phyloP scores from a whole-genome alignment of 2,888 invertebrate species.

The Acrobasis consociella region DNA sequence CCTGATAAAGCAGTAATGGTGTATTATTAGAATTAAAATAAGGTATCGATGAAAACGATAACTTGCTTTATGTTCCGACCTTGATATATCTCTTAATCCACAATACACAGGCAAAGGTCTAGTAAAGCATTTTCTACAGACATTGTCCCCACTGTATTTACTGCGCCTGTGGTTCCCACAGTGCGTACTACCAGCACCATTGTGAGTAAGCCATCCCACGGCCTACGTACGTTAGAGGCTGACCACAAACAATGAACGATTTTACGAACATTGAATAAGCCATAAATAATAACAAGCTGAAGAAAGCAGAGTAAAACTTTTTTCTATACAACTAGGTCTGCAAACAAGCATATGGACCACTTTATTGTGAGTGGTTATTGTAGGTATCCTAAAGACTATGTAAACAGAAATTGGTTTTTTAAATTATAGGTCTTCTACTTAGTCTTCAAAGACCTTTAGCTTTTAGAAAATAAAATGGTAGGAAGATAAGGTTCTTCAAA shows the following conservation, averaged over 20 bases:
- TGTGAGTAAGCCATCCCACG: not conserved
- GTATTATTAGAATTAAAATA: not conserved
- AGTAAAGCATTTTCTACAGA: not conserved
- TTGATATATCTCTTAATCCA: not conserved
- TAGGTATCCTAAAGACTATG: too few species aligned
- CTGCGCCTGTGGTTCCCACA: not conserved
- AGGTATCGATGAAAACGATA: too few species aligned
- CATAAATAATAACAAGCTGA: constrained; percentile 1
- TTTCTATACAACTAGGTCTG: too few species aligned
- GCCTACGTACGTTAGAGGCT: constrained; percentile 8
- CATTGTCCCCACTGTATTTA: not conserved
- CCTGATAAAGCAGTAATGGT: too few species aligned
- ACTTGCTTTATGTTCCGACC: not conserved
- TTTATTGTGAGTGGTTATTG: too few species aligned
- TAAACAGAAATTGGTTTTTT: too few species aligned
- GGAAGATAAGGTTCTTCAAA: too few species aligned
- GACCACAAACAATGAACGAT: constrained; percentile 4
- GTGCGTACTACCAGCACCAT: not conserved
- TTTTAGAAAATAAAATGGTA: too few species aligned
- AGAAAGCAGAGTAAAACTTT: not conserved
- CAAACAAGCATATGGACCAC: too few species aligned
- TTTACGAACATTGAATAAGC: not conserved
- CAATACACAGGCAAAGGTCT: not conserved
- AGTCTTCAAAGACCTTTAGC: too few species aligned
- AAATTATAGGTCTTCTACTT: too few species aligned